Percentiles rank a stretch among this genome's conserved stretches.
These are phyloP conservation scores for Acrobasis repandana DNA, from an alignment of 2,888 invertebrate genomes.

Conservation along the genomic window DNA sequence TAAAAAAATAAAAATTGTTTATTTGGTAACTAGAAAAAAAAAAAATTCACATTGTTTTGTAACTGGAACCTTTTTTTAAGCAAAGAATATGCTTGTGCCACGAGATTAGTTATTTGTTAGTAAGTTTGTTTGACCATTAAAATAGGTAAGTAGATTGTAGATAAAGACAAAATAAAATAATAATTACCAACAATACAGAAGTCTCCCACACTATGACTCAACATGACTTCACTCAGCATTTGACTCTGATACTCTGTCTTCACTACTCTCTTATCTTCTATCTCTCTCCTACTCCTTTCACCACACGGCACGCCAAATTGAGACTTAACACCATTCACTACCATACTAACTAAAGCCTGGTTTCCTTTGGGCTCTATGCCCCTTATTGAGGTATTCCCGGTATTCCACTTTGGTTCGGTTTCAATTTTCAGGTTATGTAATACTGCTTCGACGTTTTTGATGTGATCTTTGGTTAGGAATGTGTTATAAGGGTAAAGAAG, in stretches of 20 bases:
- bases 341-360: constrained; percentile 66
- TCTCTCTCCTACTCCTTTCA: constrained; percentile 43
- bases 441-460: constrained; percentile 87
- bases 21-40: no score
- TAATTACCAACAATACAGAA: constrained; percentile 90
- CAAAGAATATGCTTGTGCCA: no score
- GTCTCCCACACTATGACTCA: constrained; percentile 91
- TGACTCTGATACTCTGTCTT: constrained; percentile 91
- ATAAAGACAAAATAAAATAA: constrained; percentile 1
- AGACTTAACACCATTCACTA: constrained; percentile 62
- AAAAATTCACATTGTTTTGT: no score
- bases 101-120: no score
- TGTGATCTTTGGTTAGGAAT: constrained; percentile 90
- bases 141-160: not conserved
- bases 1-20: no score
- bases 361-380: constrained; percentile 56
- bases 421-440: constrained; percentile 84
- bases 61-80: no score
- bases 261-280: constrained; percentile 68
- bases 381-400: constrained; percentile 47
- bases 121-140: no score
- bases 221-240: constrained; percentile 88
- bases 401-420: constrained; percentile 50
- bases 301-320: constrained; percentile 71
- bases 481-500: constrained; percentile 92